Conservation (phyloP, 2,888 invertebrate genomes). For the Chesias legatella region DNA sequence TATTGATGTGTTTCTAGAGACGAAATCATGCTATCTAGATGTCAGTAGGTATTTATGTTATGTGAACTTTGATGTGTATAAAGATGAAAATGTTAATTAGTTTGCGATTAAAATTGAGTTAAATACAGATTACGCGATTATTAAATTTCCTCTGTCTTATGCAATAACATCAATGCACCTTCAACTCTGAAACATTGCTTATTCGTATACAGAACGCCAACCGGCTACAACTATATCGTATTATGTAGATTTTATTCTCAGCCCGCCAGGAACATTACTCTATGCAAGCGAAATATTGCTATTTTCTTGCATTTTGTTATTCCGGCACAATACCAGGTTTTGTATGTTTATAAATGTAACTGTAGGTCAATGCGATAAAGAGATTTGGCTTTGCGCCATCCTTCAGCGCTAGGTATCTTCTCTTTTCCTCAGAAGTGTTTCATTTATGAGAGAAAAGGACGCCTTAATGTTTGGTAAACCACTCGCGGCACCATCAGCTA, state of each 20-base stretch:
- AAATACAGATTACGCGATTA: no score
- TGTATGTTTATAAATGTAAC: slow-evolving; percentile 50
- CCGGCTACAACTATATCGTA: slow-evolving; percentile 12
- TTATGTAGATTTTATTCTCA: slow-evolving; percentile 27
- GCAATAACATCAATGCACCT: no score
- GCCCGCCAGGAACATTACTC: slow-evolving; percentile 23
- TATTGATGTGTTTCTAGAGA: no score
- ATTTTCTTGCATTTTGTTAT: slow-evolving; percentile 34
- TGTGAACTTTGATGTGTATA: no score
- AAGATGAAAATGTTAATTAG: no score
- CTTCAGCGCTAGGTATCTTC: slow-evolving; percentile 20
- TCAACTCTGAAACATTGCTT: not conserved
- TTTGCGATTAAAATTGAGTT: no score
- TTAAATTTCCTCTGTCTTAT: no score
- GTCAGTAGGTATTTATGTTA: no score
- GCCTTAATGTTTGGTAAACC: slow-evolving; percentile 21
- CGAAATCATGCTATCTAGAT: no score
- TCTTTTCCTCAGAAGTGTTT: slow-evolving; percentile 23
- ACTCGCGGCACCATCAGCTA: slow-evolving; percentile 3
- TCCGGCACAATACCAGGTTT: slow-evolving; percentile 34
- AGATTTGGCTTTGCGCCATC: slow-evolving; percentile 52
- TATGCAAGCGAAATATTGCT: slow-evolving; percentile 25
- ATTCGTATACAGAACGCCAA: slow-evolving; percentile 2
- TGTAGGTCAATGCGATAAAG: slow-evolving; percentile 62
- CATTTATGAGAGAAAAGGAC: slow-evolving; percentile 19